Evolutionary conservation across 2,797 vertebrate species (phyloP).

Genomic region (Setipinna tenuifilis): DNA sequence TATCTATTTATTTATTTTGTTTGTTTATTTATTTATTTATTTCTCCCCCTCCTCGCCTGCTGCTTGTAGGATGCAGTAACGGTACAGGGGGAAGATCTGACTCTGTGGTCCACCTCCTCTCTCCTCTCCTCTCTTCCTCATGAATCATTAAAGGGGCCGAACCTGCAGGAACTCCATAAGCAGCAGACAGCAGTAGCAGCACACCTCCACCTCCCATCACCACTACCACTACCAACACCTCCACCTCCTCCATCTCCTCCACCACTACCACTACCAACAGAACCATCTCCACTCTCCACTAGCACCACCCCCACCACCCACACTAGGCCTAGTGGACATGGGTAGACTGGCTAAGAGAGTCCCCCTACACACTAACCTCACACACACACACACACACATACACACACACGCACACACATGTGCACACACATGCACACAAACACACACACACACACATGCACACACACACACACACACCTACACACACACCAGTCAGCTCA

Average conservation of each 20-base stretch:
- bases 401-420: too few species aligned
- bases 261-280: background rate
- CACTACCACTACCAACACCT: background rate
- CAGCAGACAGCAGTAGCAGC: constrained; percentile 68
- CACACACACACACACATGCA: too few species aligned
- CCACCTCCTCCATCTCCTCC: background rate
- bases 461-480: background rate
- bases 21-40: constrained; percentile 2
- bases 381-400: too few species aligned
- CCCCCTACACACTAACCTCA: constrained; percentile 40
- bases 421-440: too few species aligned
- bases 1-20: constrained; percentile 26
- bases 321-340: background rate
- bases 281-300: background rate
- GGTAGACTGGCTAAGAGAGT: background rate
- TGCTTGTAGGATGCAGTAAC: constrained; percentile 50
- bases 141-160: constrained; percentile 77
- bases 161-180: constrained; percentile 78
- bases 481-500: too few species aligned
- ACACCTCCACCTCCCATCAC: too few species aligned
- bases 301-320: background rate
- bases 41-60: background rate
- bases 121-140: constrained; percentile 70
- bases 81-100: constrained; percentile 69
- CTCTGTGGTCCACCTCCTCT: constrained; percentile 57